Percentiles rank a stretch among this genome's conserved stretches.
phyloP scores from a whole-genome alignment of 2,797 vertebrate genomes.

The Cetoscarus ocellatus region DNA sequence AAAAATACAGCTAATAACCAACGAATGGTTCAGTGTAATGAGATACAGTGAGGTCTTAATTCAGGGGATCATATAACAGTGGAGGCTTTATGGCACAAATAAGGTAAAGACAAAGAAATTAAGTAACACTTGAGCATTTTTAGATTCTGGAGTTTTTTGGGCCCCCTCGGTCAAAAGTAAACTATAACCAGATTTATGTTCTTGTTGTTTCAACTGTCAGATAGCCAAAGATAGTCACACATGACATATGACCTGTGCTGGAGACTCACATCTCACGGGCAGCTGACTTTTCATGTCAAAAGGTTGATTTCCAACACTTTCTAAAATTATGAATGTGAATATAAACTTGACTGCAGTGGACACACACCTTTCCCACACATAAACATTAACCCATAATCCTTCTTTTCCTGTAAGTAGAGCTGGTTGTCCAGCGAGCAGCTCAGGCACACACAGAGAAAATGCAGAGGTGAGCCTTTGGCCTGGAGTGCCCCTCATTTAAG shows the following conservation, averaged over 20 bases:
- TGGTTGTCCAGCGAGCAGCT: slow-evolving; percentile 56
- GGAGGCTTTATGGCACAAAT: not conserved
- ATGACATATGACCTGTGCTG: not conserved
- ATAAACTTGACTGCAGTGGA: slow-evolving; percentile 14
- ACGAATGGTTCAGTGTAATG: too few species aligned
- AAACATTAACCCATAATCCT: slow-evolving; percentile 33
- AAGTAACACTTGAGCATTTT: not conserved
- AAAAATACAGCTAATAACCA: too few species aligned
- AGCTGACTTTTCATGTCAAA: not conserved
- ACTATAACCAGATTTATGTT: not conserved
- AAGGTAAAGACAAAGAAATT: not conserved
- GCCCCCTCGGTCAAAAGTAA: not conserved
- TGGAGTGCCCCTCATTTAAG: slow-evolving; percentile 87
- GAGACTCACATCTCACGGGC: not conserved
- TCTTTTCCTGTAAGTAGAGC: slow-evolving; percentile 49
- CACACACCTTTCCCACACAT: slow-evolving; percentile 19
- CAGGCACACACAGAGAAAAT: slow-evolving; percentile 62
- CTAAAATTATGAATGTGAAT: slow-evolving; percentile 20
- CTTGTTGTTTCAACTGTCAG: not conserved
- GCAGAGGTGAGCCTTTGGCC: slow-evolving; percentile 84
- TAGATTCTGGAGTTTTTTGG: not conserved
- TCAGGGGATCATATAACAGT: not conserved
- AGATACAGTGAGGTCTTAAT: too few species aligned
- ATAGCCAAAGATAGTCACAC: not conserved
- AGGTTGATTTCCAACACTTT: slow-evolving; percentile 18